phyloP scores from a whole-genome alignment of 2,797 vertebrate species.

The Nannoperca obscura region DNA sequence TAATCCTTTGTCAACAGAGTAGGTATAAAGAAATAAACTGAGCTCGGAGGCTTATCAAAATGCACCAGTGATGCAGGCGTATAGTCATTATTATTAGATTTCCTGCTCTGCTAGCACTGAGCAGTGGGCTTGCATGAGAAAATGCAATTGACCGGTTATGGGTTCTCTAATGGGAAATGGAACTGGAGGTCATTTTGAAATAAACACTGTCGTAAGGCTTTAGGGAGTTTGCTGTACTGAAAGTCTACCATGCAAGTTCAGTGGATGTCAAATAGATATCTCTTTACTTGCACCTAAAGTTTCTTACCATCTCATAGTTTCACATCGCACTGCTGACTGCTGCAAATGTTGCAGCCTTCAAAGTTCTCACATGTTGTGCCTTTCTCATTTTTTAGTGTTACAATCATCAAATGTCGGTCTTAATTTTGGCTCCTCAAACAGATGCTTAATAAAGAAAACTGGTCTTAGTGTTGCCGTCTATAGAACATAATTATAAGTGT shows the following conservation, averaged over 20 bases:
- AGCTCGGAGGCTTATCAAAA: slow-evolving; percentile 51
- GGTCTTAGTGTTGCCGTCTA: background rate
- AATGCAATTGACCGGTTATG: slow-evolving; percentile 59
- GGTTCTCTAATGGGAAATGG: slow-evolving; percentile 50
- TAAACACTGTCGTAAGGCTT: slow-evolving; percentile 20
- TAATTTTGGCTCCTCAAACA: background rate
- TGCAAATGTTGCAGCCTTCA: background rate
- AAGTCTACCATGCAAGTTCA: slow-evolving; percentile 7
- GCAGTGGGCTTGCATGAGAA: slow-evolving; percentile 55
- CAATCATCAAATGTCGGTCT: background rate
- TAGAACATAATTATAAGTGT: background rate
- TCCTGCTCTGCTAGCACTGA: slow-evolving; percentile 50
- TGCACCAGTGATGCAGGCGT: slow-evolving; percentile 37
- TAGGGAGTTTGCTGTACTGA: slow-evolving; percentile 12
- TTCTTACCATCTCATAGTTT: background rate
- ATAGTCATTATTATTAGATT: slow-evolving; percentile 68
- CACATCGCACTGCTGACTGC: background rate
- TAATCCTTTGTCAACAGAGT: slow-evolving; percentile 47
- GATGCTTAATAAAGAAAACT: background rate
- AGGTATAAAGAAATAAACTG: slow-evolving; percentile 26
- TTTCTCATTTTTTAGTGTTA: background rate
- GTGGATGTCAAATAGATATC: background rate
- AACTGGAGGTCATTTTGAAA: slow-evolving; percentile 47
- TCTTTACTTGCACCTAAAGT: background rate
- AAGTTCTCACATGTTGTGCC: background rate